A percentile compares a stretch with the other conserved stretches of the same genome.
phyloP scores from a whole-genome alignment of 1,140 invertebrate genomes.

The Micrasema longulum region DNA sequence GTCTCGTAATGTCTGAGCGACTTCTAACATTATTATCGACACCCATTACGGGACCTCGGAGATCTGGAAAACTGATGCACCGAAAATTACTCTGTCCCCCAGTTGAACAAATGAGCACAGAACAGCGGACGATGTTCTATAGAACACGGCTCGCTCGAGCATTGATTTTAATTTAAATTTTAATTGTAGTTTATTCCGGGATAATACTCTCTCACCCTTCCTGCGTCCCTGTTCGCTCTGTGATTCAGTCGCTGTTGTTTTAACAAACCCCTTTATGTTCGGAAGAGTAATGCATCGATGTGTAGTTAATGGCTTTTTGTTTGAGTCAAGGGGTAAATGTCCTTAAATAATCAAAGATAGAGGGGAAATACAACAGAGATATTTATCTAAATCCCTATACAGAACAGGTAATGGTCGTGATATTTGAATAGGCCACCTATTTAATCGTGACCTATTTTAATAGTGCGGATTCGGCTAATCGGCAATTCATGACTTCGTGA shows the following conservation, averaged over 20 bases:
- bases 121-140: conserved; percentile 29
- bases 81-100: conserved; percentile 50
- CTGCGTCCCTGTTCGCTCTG: conserved; percentile 7
- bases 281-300: conserved; percentile 48
- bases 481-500: conserved; percentile 2
- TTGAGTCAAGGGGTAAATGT: conserved; percentile 54
- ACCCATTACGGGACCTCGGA: conserved; percentile 47
- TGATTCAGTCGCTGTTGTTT: conserved; percentile 44
- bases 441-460: conserved; percentile 20
- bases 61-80: conserved; percentile 47
- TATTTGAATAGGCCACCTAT: conserved; percentile 10
- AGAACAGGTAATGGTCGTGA: conserved; percentile 20
- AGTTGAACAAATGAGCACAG: conserved; percentile 52
- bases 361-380: conserved; percentile 36
- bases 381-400: conserved; percentile 50
- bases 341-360: conserved; percentile 53
- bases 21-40: conserved; percentile 50
- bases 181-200: conserved; percentile 67
- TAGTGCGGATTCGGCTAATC: conserved; percentile 2
- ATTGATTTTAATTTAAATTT: conserved; percentile 71
- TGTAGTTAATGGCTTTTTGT: conserved; percentile 53
- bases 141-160: conserved; percentile 58
- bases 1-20: conserved; percentile 15
- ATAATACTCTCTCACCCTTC: conserved; percentile 52
- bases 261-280: conserved; percentile 41